Evolutionary conservation across 1,140 invertebrate species (phyloP), one percentile per base, ranked within the genome.

Genomic region (Propsilocerus akamusi): DNA sequence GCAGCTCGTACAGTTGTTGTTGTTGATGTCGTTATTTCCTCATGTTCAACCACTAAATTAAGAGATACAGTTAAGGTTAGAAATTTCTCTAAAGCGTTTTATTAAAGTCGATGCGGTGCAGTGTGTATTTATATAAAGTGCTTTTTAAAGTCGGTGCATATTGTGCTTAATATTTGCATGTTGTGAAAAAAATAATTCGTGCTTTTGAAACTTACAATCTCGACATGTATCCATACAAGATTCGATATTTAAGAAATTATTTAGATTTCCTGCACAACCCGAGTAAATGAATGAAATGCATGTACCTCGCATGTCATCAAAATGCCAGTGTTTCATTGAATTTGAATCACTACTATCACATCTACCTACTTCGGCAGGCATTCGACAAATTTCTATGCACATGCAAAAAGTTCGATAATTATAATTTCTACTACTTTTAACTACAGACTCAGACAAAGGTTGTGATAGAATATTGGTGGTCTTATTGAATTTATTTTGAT

Each of bases 211-310:
- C 68, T 71, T 71, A 70, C 69, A 62, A 63, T 59, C 67, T 61
- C 63, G 57, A 65, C 77, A 80, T 60, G 65, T 69, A 50, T 65
- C 68, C 59, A 76, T 68, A 60, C 84, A 87, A 59, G 71, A 68
- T 59, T 83, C 76, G 63, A 77, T 81, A 32, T 70, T 77, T 59
- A 74, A 74, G 71, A 88, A 88, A 64, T 81, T 76, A 68, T 88
- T 88, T 55, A 76, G 73, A 68, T 87, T 88, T 51, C 84, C 84
- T 58, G 75, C 72, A 64, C 80, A 83, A 63, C 86, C 86, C 50
- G 80, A 80, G 63, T 86, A 91, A 56, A 78, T 73, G 60, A 90
- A 90, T 26, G 76, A 70, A 50, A 81, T 67, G 61, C 86, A 90
- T 54, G 76, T 79, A 58, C 76, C 74, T 53, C 72, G 70, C 46